phyloP scores from a whole-genome alignment of 2,888 invertebrate species.

The Stomorhina lunata region DNA sequence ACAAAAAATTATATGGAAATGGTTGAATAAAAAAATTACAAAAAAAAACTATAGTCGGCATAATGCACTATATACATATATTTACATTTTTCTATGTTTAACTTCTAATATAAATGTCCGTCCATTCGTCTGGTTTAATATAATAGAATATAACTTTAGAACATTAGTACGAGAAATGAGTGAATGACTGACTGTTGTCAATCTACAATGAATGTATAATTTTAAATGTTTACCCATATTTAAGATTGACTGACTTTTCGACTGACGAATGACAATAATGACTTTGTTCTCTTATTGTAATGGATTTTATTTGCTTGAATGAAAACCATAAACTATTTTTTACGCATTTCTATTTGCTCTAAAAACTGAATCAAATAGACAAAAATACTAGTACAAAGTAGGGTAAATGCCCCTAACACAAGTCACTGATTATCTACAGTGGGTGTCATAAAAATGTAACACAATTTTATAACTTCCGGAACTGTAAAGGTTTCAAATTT shows the following conservation, averaged over 20 bases:
- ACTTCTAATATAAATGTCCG: neutral
- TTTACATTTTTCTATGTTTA: neutral
- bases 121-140: no score
- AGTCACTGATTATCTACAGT: neutral
- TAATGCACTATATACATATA: constrained; percentile 19
- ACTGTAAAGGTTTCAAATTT: neutral
- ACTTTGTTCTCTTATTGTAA: neutral
- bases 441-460: neutral
- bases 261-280: constrained; percentile 17
- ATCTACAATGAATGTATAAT: neutral
- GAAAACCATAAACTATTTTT: constrained; percentile 38
- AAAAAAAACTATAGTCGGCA: constrained; percentile 3
- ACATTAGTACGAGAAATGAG: no score
- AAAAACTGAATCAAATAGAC: constrained; percentile 61
- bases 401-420: neutral
- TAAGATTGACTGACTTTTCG: neutral
- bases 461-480: neutral
- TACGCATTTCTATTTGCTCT: constrained; percentile 71
- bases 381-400: neutral
- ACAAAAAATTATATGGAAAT: constrained; percentile 25
- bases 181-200: neutral
- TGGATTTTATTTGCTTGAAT: constrained; percentile 14
- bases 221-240: constrained; percentile 11
- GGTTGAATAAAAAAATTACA: constrained; percentile 5
- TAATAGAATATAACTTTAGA: no score